phyloP scores from a whole-genome alignment of 2,797 vertebrate genomes.

The Galaxias olidus region DNA sequence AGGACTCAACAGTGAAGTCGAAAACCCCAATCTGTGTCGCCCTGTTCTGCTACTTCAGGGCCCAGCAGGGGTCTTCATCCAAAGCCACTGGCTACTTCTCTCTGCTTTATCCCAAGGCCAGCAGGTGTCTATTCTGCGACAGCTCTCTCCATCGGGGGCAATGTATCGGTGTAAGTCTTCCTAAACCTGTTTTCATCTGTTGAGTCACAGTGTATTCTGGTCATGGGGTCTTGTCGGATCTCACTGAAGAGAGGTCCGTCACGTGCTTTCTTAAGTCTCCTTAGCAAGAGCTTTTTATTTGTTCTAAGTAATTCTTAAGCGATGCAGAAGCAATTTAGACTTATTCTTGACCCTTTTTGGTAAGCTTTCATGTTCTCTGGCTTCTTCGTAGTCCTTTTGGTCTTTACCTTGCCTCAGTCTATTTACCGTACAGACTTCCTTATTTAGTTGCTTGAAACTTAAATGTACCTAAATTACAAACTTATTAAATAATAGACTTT shows the following conservation, averaged over 20 bases:
- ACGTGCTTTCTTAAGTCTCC: constrained; percentile 10
- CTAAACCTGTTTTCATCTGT: constrained; percentile 16
- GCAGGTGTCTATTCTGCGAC: constrained; percentile 18
- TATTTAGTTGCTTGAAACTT: no score
- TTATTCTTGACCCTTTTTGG: constrained; percentile 27
- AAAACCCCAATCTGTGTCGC: no score
- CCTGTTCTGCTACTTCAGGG: no score
- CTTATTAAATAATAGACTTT: no score
- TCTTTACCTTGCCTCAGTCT: no score
- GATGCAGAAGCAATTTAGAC: constrained; percentile 12
- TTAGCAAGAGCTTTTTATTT: constrained; percentile 20
- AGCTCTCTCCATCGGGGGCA: constrained; percentile 3
- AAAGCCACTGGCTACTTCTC: no score
- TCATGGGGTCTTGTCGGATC: neutral
- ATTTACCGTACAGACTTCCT: no score
- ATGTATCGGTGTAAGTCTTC: constrained; percentile 1
- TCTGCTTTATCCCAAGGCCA: no score
- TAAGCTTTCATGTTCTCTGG: constrained; percentile 14
- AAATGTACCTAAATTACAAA: no score
- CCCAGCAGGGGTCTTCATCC: no score
- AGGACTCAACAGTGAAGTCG: no score
- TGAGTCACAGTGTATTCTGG: neutral
- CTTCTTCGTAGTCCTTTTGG: constrained; percentile 12
- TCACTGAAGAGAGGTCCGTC: neutral
- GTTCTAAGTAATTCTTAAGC: constrained; percentile 7